phyloP scores from a whole-genome alignment of 2,888 invertebrate species.

The Eremobia ochroleuca region DNA sequence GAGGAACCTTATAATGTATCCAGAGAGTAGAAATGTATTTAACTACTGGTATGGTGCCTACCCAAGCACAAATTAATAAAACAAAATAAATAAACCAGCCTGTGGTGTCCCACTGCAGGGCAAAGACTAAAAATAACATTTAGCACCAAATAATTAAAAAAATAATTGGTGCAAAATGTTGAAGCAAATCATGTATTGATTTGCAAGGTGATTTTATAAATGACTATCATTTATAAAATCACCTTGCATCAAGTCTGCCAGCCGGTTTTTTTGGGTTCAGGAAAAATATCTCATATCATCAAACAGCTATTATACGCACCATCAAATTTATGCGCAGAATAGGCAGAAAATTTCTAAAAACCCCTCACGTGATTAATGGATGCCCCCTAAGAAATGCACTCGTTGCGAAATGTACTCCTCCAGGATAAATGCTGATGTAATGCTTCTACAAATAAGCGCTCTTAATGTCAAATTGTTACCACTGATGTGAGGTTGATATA shows the following conservation, averaged over 20 bases:
- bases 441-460: background rate
- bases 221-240: background rate
- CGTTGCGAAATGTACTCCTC: too few species aligned
- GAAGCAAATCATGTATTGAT: background rate
- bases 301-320: background rate
- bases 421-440: background rate
- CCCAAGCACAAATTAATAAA: background rate
- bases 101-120: background rate
- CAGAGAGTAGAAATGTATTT: background rate
- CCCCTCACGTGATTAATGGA: too few species aligned
- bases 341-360: too few species aligned
- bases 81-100: background rate
- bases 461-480: background rate
- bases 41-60: background rate
- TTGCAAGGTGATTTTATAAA: too few species aligned
- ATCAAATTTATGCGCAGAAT: background rate
- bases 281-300: background rate
- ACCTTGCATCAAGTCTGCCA: background rate
- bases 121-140: background rate
- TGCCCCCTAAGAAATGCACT: too few species aligned
- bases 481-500: background rate
- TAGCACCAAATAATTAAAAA: background rate
- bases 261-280: background rate
- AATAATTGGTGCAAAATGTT: background rate
- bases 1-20: background rate